Base-by-base conservation (phyloP, 2,888 invertebrate genomes). In the Orthosia gracilis region DNA sequence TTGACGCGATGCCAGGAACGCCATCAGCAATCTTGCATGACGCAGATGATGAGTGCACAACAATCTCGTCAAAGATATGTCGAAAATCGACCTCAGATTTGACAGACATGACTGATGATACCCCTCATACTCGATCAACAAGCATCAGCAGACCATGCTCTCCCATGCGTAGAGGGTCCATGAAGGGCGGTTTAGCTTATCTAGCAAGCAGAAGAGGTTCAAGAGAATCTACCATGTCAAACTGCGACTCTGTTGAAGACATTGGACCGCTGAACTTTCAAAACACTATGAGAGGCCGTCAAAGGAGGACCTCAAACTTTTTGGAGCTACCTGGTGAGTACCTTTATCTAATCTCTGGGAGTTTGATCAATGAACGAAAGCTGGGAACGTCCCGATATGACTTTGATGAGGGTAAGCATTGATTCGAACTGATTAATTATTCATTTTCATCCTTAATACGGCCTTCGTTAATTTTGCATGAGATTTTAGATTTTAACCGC, bases 141-240 rank as follows among this genome's bases (percentile, higher is more conserved):
- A 97, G 97, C 68, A 91, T 97, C 18, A 97, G 97, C 82, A 95
- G 97, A 85, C 97, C 97, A 18, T 97, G 97, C 91, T 98, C 97
- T 0, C 97, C 97, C 0, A 97, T 98, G 87, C 96, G 98, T 47
- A 96, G 98, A 66, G 98, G 98, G 1, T 97, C 97, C 0, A 97
- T 97, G 90, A 97, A 97, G 88, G 97, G 98, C 0, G 97, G 98
- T 0, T 90, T 98, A 87, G 98, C 98, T 4, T 98, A 98, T 91
- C 94, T 98, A 87, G 98, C 98, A n/a, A 98, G 98, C 73, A 97
- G 98, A 67, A 97, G 98, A n/a, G 98, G 98, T n/a, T 98, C 98
- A 0, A 96, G 98, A n/a, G 97, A 97, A 87, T 98, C 98, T 2
- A 98, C 98, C 80, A 96, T 97, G 85, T 98, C 98, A 1, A 98